These are phyloP conservation scores for Notodonta ziczac DNA, from an alignment of 2,888 invertebrate species.

Conservation along the genomic window DNA sequence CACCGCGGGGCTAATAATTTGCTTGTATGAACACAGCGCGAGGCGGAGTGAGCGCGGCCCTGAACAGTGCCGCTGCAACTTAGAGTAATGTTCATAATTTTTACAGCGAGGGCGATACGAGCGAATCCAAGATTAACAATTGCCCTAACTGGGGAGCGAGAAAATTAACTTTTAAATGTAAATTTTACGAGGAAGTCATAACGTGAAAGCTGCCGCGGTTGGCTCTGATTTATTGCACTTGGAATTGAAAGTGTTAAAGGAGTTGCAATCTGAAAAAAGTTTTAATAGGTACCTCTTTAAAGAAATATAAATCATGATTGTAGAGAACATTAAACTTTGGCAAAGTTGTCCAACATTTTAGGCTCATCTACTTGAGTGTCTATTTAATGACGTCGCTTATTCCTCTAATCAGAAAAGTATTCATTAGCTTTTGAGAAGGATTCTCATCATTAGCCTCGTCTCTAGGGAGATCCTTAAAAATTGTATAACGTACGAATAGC, in stretches of 20 bases:
- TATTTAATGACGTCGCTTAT: slow-evolving; percentile 73
- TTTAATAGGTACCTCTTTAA: slow-evolving; percentile 83
- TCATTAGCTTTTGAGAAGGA: slow-evolving; percentile 46
- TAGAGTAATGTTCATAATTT: slow-evolving; percentile 64
- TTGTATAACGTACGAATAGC: not conserved
- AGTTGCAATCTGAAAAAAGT: slow-evolving; percentile 84
- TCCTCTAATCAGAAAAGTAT: slow-evolving; percentile 59
- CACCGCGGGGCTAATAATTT: slow-evolving; percentile 27
- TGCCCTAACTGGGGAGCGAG: slow-evolving; percentile 72
- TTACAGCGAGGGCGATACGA: slow-evolving; percentile 56
- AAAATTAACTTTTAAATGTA: slow-evolving; percentile 84
- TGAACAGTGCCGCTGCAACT: slow-evolving; percentile 31
- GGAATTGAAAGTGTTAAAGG: slow-evolving; percentile 83
- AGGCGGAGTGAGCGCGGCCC: slow-evolving; percentile 24
- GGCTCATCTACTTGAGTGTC: slow-evolving; percentile 70
- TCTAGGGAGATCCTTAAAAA: slow-evolving; percentile 13
- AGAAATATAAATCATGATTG: slow-evolving; percentile 81
- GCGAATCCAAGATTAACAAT: slow-evolving; percentile 79
- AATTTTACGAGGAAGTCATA: slow-evolving; percentile 84
- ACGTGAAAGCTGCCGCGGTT: slow-evolving; percentile 82
- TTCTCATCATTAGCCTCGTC: slow-evolving; percentile 22
- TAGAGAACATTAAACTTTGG: slow-evolving; percentile 69
- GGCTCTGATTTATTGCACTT: slow-evolving; percentile 81
- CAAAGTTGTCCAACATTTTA: slow-evolving; percentile 72
- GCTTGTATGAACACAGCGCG: slow-evolving; percentile 25